Conservation (phyloP, 2,888 invertebrate species). For the Tortrix viridana region DNA sequence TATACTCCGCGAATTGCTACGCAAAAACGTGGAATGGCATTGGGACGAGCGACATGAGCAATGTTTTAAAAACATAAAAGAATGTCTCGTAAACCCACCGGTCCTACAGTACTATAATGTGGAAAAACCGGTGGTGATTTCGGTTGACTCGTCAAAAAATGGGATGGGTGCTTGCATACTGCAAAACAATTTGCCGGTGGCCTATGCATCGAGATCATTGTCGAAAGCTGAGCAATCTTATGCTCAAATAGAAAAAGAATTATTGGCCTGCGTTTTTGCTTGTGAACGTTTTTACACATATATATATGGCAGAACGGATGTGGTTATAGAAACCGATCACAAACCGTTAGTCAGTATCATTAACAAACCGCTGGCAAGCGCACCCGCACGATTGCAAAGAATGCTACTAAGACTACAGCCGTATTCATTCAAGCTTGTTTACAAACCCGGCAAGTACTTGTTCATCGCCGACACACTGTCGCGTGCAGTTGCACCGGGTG, state of each 20-base stretch:
- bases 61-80: conserved; percentile 30
- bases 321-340: conserved; percentile 34
- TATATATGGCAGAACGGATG: conserved; percentile 18
- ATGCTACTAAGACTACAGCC: conserved; percentile 39
- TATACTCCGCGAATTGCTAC: conserved; percentile 33
- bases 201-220: conserved; percentile 1
- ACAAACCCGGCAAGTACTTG: conserved; percentile 39
- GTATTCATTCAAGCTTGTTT: conserved; percentile 39
- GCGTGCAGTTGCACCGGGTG: conserved; percentile 19
- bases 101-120: conserved; percentile 37
- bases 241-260: conserved; percentile 9
- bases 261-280: conserved; percentile 15
- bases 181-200: conserved; percentile 34
- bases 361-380: conserved; percentile 40
- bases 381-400: conserved; percentile 36
- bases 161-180: conserved; percentile 41
- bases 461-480: conserved; percentile 40
- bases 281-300: conserved; percentile 28
- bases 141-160: conserved; percentile 39
- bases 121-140: conserved; percentile 34
- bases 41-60: conserved; percentile 28
- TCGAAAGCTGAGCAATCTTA: conserved; percentile 3
- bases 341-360: conserved; percentile 35
- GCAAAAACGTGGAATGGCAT: conserved; percentile 39
- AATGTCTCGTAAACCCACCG: conserved; percentile 21